Base-by-base conservation (phyloP, 2,888 invertebrate genomes). In the Callyntrura sp. region DNA sequence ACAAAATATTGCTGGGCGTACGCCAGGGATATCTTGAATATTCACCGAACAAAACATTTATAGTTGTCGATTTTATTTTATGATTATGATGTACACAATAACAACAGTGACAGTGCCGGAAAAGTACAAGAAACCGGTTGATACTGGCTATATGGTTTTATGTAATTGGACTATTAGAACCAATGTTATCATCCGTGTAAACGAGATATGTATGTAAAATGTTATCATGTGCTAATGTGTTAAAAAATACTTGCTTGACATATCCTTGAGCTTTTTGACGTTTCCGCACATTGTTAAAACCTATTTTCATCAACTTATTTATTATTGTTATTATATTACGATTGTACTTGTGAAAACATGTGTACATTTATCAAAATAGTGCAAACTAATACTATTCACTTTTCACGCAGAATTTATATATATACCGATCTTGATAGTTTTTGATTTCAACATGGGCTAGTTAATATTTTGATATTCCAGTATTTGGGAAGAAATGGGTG, bases 311-410 rank as follows among this genome's bases (percentile, higher is more conserved):
- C n/a, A 43, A 81, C 43, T 81, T 73, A 73, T 70, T 81, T 12
- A 28, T 65, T 57, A 43, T 17, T 60, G 60, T 78, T 12, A 48
- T 20, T 45, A 9, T 45, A 62, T 12, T 65, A 45, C 51, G 6
- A 17, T 28, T 81, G 76, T 88, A 82, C 73, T 23, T 68, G 25
- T 70, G 79, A 86, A 25, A 51, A 79, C 35, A 25, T 78, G 60
- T 78, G 45, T 78, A 79, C n/a, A n/a, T n/a, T n/a, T 55, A 76
- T 86, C 65, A 11, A 68, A 76, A 86, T 68, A 86, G 68, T 86
- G 76, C 76, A 65, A 86, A 55, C 51, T 79, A 65, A 86, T 79
- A 55, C 65, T 81, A 51, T n/a, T 76, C 55, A 25, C 76, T 14
- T 14, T 35, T 35, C 6, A 35, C 2, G 35, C 35, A 35, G 35